Evolutionary conservation across 2,888 invertebrate species (phyloP).

Genomic region (Nephrocerus scutellatus): DNA sequence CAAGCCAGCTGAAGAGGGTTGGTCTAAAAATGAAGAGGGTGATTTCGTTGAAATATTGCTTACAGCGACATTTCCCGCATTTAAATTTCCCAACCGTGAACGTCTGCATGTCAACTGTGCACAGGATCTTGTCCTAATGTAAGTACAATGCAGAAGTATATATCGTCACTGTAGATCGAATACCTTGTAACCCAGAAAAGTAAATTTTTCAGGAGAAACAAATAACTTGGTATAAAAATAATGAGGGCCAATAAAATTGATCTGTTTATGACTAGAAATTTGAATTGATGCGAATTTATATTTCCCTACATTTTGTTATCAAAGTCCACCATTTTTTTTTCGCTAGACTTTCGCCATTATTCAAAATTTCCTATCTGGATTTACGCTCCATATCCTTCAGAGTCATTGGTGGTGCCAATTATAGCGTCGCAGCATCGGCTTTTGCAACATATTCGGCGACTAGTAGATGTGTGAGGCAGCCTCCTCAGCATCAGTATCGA

Average conservation of each 20-base stretch:
- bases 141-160: slow-evolving; percentile 10
- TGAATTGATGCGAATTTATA: no score
- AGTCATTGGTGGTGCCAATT: no score
- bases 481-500: slow-evolving; percentile 18
- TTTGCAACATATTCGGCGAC: slow-evolving; percentile 15
- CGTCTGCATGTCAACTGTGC: slow-evolving; percentile 62
- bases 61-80: slow-evolving; percentile 60
- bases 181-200: no score
- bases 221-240: no score
- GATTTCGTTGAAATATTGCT: slow-evolving; percentile 31
- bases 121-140: slow-evolving; percentile 58
- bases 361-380: slow-evolving; percentile 28
- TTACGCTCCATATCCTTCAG: slow-evolving; percentile 17
- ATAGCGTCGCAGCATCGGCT: slow-evolving; percentile 11
- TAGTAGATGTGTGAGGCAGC: slow-evolving; percentile 13
- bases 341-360: no score
- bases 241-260: no score
- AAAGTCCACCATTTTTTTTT: no score
- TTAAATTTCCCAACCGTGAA: slow-evolving; percentile 69
- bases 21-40: slow-evolving; percentile 29
- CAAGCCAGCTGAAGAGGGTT: slow-evolving; percentile 29
- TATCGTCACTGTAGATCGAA: no score
- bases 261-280: no score
- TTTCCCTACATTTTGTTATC: no score
- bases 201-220: no score